These are phyloP conservation scores for Scolopax bukidnonensis DNA, from an alignment of 2,797 vertebrate species.

Conservation along the genomic window DNA sequence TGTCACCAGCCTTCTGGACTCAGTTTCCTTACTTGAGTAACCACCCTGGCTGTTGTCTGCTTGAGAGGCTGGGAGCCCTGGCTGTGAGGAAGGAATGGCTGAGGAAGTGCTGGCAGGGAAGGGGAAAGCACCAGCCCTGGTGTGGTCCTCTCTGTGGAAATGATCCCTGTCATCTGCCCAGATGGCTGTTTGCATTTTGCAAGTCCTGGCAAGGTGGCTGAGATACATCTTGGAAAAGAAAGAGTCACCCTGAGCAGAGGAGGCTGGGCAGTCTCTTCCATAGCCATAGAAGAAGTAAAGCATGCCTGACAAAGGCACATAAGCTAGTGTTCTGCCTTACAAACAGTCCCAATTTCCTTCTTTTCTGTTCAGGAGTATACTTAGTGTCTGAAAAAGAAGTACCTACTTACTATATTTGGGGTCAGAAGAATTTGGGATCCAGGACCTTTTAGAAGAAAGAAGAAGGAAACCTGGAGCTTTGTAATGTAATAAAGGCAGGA, in stretches of 20 bases:
- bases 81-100: neutral
- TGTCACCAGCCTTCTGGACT: neutral
- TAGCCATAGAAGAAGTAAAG: neutral
- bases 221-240: neutral
- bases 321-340: neutral
- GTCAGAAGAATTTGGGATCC: neutral
- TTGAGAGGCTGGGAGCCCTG: accelerated
- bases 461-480: neutral
- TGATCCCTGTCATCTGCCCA: neutral
- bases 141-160: neutral
- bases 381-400: neutral
- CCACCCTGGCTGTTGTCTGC: neutral
- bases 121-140: accelerated
- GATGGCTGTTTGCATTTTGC: neutral
- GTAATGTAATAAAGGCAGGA: neutral
- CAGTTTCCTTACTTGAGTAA: neutral
- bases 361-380: neutral
- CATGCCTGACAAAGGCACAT: neutral
- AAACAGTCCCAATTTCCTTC: neutral
- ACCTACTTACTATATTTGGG: neutral
- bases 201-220: neutral
- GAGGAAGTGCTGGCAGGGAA: neutral
- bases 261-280: neutral
- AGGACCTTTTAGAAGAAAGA: neutral
- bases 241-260: neutral